A percentile compares a stretch with the other conserved stretches of the same genome.
Evolutionary conservation across 2,888 invertebrate species (phyloP).

Genomic region (Cecidostiba fungosa): DNA sequence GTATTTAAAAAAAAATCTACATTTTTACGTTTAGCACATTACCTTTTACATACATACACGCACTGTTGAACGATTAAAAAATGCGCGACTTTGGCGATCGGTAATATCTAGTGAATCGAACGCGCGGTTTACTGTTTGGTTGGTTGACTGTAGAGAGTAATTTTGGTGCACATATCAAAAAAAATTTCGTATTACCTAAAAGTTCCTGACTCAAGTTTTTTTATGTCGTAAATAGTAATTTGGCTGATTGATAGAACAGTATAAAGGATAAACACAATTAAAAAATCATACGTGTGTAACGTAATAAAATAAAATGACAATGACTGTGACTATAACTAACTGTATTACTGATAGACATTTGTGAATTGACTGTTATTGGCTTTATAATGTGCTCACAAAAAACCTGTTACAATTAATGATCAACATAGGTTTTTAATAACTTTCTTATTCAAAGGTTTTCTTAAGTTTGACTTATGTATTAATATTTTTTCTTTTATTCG

Average conservation of each 20-base stretch:
- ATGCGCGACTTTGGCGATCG: not conserved
- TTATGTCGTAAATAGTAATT: not conserved
- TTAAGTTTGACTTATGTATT: conserved; percentile 10
- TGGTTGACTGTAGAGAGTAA: not conserved
- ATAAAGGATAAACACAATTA: not conserved
- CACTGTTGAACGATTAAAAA: no score
- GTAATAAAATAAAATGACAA: not conserved
- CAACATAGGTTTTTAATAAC: conserved; percentile 7
- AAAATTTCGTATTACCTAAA: not conserved
- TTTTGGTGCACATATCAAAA: not conserved
- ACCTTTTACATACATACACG: not conserved
- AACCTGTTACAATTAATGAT: conserved; percentile 3
- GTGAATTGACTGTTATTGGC: not conserved
- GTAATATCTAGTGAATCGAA: not conserved
- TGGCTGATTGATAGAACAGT: not conserved
- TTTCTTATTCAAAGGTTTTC: not conserved
- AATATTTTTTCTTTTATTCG: conserved; percentile 31
- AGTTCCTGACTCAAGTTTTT: not conserved
- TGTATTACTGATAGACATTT: not conserved
- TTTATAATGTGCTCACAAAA: not conserved
- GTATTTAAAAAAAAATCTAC: not conserved
- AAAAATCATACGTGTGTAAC: not conserved
- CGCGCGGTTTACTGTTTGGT: not conserved
- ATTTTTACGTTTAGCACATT: not conserved
- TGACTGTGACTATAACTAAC: not conserved